Evolutionary conservation across 2,888 invertebrate genomes (phyloP).

Genomic region (Amiota minor): DNA sequence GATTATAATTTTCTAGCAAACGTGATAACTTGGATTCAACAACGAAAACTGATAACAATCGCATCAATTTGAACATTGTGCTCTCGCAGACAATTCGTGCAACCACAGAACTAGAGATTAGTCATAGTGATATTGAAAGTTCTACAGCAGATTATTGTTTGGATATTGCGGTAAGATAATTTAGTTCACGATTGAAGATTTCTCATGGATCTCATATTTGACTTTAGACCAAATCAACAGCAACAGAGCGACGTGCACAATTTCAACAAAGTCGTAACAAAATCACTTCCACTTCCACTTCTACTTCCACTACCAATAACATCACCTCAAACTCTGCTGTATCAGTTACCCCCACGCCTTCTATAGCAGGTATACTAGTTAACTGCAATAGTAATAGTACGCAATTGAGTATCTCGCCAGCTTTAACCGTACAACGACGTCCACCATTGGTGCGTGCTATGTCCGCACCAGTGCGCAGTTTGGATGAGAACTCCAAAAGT

Average conservation of each 20-base stretch:
- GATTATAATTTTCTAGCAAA: constrained; percentile 6
- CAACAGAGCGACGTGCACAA: constrained; percentile 53
- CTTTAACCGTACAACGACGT: constrained; percentile 65
- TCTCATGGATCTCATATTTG: too few species aligned
- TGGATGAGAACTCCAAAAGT: constrained; percentile 65
- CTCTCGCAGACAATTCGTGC: constrained; percentile 75
- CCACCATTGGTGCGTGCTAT: constrained; percentile 73
- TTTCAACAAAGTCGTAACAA: constrained; percentile 45
- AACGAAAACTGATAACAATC: constrained; percentile 72
- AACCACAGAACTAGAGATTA: constrained; percentile 59
- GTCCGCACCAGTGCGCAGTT: constrained; percentile 73
- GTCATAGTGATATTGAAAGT: constrained; percentile 60
- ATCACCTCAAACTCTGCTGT: not conserved
- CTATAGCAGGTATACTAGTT: not conserved
- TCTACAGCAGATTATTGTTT: constrained; percentile 53
- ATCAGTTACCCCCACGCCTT: constrained; percentile 1
- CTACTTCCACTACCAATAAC: not conserved
- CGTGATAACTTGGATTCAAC: constrained; percentile 39
- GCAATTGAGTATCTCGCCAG: constrained; percentile 54
- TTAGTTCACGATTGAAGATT: not conserved
- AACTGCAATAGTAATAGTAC: not conserved
- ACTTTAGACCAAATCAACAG: constrained; percentile 29
- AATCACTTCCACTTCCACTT: too few species aligned
- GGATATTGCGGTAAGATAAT: constrained; percentile 26
- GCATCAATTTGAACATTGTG: constrained; percentile 78